These are phyloP conservation scores for Chelon auratus DNA, from an alignment of 2,797 vertebrate species.

Conservation along the genomic window DNA sequence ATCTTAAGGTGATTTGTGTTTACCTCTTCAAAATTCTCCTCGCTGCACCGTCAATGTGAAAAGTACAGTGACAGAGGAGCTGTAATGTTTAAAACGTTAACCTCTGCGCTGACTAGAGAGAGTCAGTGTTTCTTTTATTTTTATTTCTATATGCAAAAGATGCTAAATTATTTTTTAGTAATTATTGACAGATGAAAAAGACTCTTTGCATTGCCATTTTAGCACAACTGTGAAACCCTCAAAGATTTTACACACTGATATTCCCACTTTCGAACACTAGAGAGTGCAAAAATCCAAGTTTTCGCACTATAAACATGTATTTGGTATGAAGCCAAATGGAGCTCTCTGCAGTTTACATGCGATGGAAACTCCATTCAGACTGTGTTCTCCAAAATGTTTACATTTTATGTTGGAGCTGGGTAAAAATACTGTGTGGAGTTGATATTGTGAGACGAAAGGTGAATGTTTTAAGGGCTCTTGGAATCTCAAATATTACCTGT, in stretches of 20 bases:
- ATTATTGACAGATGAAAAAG: conserved; percentile 33
- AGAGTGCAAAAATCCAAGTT: conserved; percentile 64
- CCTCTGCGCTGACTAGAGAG: no score
- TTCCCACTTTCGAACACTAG: conserved; percentile 61
- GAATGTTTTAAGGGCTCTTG: conserved; percentile 78
- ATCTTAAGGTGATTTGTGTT: conserved; percentile 26
- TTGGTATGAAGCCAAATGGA: conserved; percentile 24
- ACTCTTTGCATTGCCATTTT: conserved; percentile 55
- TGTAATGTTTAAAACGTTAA: conserved; percentile 35
- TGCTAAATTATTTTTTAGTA: conserved; percentile 50
- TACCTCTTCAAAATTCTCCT: conserved; percentile 29
- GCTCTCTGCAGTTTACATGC: conserved; percentile 56
- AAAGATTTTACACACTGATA: conserved; percentile 53
- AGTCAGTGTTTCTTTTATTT: conserved; percentile 44
- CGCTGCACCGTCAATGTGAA: conserved; percentile 15
- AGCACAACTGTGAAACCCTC: conserved; percentile 73
- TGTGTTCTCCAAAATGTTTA: conserved; percentile 68
- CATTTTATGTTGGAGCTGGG: conserved; percentile 64
- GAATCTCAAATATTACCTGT: conserved; percentile 54
- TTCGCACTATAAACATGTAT: conserved; percentile 53
- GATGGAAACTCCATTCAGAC: conserved; percentile 48
- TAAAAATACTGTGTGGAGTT: conserved; percentile 51
- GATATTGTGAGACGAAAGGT: conserved; percentile 56
- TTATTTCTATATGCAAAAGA: conserved; percentile 58
- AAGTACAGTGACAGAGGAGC: conserved; percentile 22